These are phyloP conservation scores for Scelioninae gen. 1 DNA, from an alignment of 2,888 invertebrate species.

Conservation along the genomic window DNA sequence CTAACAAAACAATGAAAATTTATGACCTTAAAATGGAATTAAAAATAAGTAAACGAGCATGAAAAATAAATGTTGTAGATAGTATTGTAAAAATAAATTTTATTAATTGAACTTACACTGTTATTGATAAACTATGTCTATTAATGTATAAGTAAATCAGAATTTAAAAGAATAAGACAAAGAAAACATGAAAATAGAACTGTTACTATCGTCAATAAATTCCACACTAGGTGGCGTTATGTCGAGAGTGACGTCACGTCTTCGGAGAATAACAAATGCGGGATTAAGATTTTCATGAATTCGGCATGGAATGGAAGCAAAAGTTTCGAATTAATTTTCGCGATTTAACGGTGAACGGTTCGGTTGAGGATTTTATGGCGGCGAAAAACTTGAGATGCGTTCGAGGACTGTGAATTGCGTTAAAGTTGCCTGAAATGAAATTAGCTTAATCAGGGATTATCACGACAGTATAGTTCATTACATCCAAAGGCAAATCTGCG, in stretches of 20 bases:
- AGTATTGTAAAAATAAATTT: no score
- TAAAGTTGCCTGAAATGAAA: conserved; percentile 75
- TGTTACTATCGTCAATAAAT: neutral
- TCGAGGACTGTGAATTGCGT: conserved; percentile 71
- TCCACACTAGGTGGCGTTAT: neutral
- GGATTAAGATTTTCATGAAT: conserved; percentile 57
- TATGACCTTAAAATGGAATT: no score
- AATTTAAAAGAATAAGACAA: no score
- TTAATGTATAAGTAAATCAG: no score
- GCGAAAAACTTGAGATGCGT: conserved; percentile 64
- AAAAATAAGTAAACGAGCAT: no score
- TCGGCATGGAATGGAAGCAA: conserved; percentile 47
- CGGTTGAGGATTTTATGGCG: conserved; percentile 47
- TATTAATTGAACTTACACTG: no score
- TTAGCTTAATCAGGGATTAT: conserved; percentile 80
- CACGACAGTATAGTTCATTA: conserved; percentile 78
- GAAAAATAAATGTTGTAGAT: no score
- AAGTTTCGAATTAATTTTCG: conserved; percentile 65
- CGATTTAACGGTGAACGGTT: conserved; percentile 59
- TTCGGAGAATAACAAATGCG: conserved; percentile 33
- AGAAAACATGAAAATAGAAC: neutral
- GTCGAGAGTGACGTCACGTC: conserved; percentile 8
- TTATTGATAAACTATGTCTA: no score
- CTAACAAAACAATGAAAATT: no score
- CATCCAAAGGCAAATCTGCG: conserved; percentile 70